These are phyloP conservation scores for Actinia equina DNA, from an alignment of 64 coral and sea anemone genomes.

Conservation along the genomic window DNA sequence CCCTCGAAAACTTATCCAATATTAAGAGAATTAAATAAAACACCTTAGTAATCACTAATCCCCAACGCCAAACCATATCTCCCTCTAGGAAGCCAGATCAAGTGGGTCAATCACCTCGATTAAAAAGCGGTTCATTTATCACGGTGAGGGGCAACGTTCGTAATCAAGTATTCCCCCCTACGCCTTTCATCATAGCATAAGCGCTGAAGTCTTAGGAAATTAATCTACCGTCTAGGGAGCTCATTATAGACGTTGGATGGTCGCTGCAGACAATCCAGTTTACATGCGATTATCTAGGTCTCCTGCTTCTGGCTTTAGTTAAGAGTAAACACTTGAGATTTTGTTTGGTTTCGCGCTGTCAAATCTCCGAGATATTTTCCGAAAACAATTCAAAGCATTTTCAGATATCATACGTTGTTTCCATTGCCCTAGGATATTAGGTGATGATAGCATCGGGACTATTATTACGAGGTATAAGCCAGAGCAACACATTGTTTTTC, in stretches of 20 bases:
- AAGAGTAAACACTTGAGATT: constrained; percentile 12
- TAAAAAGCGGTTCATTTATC: constrained; percentile 12
- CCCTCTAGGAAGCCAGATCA: neutral
- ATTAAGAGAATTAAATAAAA: constrained; percentile 1
- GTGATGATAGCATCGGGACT: neutral
- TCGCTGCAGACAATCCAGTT: neutral
- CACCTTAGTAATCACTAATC: neutral
- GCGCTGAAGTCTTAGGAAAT: neutral
- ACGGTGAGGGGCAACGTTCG: neutral
- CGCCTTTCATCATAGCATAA: neutral
- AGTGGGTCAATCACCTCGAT: neutral
- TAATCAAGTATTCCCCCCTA: neutral
- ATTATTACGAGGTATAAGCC: neutral
- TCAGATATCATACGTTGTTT: neutral
- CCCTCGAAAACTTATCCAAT: no score
- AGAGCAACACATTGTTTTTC: neutral
- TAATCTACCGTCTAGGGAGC: constrained; percentile 4
- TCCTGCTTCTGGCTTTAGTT: neutral
- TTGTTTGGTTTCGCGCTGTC: neutral
- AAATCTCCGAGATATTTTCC: neutral
- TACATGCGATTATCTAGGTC: neutral
- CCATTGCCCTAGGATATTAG: neutral
- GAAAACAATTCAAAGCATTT: neutral
- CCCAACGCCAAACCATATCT: neutral
- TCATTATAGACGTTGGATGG: neutral